Evolutionary conservation across 2,113 vertebrate genomes (phyloP), one percentile per base, ranked within the genome.

Genomic region (Centropristis striata): DNA sequence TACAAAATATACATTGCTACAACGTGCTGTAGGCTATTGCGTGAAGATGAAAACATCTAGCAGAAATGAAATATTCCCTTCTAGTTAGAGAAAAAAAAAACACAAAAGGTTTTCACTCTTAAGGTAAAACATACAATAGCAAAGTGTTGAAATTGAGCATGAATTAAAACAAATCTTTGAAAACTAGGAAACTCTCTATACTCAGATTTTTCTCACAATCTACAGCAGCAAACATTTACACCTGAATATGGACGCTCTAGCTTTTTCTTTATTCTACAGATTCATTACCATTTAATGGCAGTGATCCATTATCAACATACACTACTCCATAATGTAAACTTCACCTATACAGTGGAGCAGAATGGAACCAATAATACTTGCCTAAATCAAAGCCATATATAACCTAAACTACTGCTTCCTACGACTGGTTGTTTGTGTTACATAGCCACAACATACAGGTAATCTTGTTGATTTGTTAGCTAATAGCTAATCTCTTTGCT

Each of bases 1-100:
- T 88, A 92, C 72, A 92, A 91, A 91, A 92, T 91, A 81, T 85
- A 91, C 90, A 93, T 58, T 15, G 27, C 76, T 86, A 80, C 80
- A 77, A 23, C 55, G 27, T 66, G 71, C 74, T 71, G 47, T 27
- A 81, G 61, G 49, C 47, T 81, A 61, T 21, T 58, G 28, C 58
- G 20, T 78, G 44, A 8, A 53, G 47, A 73, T 25, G 37, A 59
- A 71, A 78, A 12, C 39, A 75, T 58, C 20, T 4, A 59, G 23
- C 28, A 83, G 58, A 68, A 50, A 66, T 82, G 20, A 86, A 81
- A 71, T 46, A 20, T 58, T 25, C 8, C 9, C 32, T 54, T 74
- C 37, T 25, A 78, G 42, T 81, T 12, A 59, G 14, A 46, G 37
- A 67, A 11, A 60, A 5, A 54, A 23, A 37, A 37, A 64, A 51